Evolutionary conservation across 1,140 invertebrate species (phyloP).

Genomic region (Lucilia sericata): DNA sequence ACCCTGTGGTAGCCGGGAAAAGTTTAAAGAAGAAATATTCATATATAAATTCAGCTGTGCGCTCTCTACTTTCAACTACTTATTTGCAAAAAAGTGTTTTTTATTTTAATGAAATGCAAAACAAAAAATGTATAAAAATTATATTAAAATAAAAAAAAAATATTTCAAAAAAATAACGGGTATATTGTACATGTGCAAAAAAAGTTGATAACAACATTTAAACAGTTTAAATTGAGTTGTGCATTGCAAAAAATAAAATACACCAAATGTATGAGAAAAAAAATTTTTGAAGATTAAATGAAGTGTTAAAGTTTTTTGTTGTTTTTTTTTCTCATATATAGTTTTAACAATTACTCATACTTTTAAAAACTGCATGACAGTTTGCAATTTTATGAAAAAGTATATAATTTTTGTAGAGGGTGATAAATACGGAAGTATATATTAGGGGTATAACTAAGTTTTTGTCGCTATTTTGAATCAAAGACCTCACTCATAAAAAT

Average conservation of each 20-base stretch:
- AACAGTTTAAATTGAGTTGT: constrained; percentile 8
- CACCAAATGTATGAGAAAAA: neutral
- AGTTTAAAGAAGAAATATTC: neutral
- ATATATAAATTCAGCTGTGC: neutral
- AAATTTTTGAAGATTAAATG: constrained; percentile 13
- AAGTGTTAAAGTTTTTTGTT: constrained; percentile 5
- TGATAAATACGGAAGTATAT: too few relatives aligned
- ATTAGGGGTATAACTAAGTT: too few relatives aligned
- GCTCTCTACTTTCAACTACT: neutral
- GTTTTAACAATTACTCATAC: constrained; percentile 21
- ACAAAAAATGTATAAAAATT: neutral
- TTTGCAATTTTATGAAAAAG: neutral
- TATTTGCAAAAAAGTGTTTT: too few relatives aligned
- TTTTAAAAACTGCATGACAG: neutral
- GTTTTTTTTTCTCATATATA: neutral
- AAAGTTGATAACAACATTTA: constrained; percentile 11
- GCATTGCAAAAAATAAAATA: neutral
- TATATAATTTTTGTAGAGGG: too few relatives aligned
- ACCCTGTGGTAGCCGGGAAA: neutral
- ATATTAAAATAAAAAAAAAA: too few relatives aligned
- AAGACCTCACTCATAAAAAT: too few relatives aligned
- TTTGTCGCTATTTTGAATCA: too few relatives aligned
- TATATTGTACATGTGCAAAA: neutral
- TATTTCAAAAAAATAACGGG: neutral
- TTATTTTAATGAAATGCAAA: neutral